A percentile compares a stretch with the other conserved stretches of the same genome.
phyloP scores from a whole-genome alignment of 2,888 invertebrate genomes.

The Tribolium freemani region DNA sequence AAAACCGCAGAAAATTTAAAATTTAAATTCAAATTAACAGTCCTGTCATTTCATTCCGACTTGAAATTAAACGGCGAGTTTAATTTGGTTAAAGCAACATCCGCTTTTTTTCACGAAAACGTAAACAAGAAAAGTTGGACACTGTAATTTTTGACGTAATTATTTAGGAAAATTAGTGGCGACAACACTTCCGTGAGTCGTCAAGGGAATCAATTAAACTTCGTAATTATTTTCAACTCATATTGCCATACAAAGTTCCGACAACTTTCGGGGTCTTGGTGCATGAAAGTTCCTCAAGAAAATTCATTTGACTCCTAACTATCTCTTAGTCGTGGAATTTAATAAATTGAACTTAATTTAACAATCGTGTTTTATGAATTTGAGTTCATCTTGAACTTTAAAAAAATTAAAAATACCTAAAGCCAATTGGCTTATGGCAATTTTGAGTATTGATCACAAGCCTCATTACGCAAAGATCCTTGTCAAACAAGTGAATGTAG shows the following conservation, averaged over 20 bases:
- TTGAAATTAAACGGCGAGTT: neutral
- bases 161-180: neutral
- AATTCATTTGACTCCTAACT: neutral
- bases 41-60: neutral
- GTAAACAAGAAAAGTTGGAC: too few relatives aligned
- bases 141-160: neutral
- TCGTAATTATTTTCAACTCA: slow-evolving; percentile 17
- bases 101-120: neutral
- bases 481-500: neutral
- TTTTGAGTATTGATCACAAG: neutral
- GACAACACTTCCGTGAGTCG: neutral
- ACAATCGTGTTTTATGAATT: too few relatives aligned
- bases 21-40: neutral
- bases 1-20: neutral
- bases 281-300: slow-evolving; percentile 18
- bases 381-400: too few relatives aligned
- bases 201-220: slow-evolving; percentile 25
- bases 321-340: neutral
- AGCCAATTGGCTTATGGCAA: too few relatives aligned
- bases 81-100: neutral
- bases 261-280: slow-evolving; percentile 4
- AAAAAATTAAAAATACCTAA: too few relatives aligned
- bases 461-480: neutral
- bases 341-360: too few relatives aligned
- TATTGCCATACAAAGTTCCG: slow-evolving; percentile 10